Evolutionary conservation across 2,888 invertebrate genomes (phyloP), one percentile per base, ranked within the genome.

Genomic region (Orchesellides sinensis): DNA sequence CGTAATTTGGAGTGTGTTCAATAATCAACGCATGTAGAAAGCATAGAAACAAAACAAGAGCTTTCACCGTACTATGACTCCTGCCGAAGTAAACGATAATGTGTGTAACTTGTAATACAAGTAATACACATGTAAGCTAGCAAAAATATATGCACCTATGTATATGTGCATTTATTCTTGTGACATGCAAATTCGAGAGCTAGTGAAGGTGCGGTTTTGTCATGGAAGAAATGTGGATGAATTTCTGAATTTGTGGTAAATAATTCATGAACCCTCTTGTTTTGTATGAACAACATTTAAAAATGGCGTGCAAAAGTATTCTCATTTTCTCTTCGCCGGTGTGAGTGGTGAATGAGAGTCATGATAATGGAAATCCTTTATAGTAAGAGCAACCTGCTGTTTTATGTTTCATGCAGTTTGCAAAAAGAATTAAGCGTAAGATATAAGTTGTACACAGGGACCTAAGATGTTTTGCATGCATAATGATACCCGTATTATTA

Each of bases 211-310:
- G 63, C 40, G 23, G 40, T 40, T 63, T 21, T 19, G 47, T 66
- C 47, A 66, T 25, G 66, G 29, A 17, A 23, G 49, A n/a, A 47
- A 17, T 49, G 49, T 4, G 14, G 45, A 14, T 47, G 29, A 27
- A 19, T 66, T 47, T 49, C 27, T 45, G 66, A 47, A 66, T 66
- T 66, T 66, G 66, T 29, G 66, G 66, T 66, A 49, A 66, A 66
- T 66, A 66, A 66, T 66, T 66, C 66, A 66, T 66, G 47, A 66
- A 66, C 49, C 25, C 12, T 56, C 21, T 27, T 66, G 29, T n/a
- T 47, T 25, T 21, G 6, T 23, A 65, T 21, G 45, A 10, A 65
- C 25, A 19, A 21, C 6, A 45, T 61, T 10, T 10, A 32, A 32
- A 35, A 61, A 29, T 32, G 19, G 25, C 25, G 14, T 59, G 25